phyloP scores from a whole-genome alignment of 1,140 invertebrate genomes.

The Eufriesea mexicana region DNA sequence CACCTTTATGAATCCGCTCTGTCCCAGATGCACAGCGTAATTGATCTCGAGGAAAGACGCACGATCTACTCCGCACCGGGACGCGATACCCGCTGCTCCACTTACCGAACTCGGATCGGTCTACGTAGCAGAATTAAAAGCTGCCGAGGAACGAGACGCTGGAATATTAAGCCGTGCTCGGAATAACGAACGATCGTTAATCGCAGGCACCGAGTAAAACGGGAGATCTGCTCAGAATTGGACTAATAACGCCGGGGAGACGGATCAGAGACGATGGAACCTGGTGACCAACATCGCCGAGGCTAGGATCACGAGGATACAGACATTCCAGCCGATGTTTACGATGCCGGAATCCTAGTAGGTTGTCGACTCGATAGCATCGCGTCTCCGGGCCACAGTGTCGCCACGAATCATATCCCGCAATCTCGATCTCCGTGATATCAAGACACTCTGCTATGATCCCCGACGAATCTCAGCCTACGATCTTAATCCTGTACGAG shows the following conservation, averaged over 20 bases:
- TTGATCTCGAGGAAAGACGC: not conserved
- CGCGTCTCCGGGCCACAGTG: not conserved
- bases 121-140: not conserved
- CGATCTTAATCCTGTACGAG: not conserved
- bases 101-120: not conserved
- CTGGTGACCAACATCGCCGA: not conserved
- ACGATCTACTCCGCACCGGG: not conserved
- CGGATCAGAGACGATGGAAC: not conserved
- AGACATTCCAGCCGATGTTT: constrained; percentile 29
- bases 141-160: too few relatives aligned
- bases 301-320: constrained; percentile 5
- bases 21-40: not conserved
- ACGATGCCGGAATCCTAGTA: not conserved
- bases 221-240: not conserved
- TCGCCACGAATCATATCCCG: constrained; percentile 21
- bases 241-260: constrained; percentile 1
- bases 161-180: too few relatives aligned
- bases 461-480: not conserved
- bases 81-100: not conserved
- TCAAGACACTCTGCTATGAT: not conserved
- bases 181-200: too few relatives aligned
- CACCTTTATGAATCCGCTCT: not conserved
- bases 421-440: constrained; percentile 7
- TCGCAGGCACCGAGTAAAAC: not conserved
- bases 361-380: constrained; percentile 27